Percentiles rank a stretch among this genome's conserved stretches.
Conservation (phyloP, 2,797 vertebrate species). For the Myotis findleyi region DNA sequence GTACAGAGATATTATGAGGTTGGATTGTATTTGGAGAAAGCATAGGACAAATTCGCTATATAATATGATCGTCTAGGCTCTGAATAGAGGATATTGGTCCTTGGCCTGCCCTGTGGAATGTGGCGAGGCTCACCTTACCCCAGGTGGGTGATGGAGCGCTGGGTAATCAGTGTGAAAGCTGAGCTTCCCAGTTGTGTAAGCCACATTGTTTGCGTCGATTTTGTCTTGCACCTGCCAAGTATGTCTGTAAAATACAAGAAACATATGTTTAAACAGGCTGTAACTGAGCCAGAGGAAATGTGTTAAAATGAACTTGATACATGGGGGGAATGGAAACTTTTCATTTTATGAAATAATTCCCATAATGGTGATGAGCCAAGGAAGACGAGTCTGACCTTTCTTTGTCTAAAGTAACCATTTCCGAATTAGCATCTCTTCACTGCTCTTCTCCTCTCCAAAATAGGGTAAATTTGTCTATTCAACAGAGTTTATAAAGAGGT, state of each 20-base stretch:
- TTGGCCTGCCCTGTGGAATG: slow-evolving; percentile 45
- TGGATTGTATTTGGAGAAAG: slow-evolving; percentile 29
- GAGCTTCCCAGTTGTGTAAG: slow-evolving; percentile 94
- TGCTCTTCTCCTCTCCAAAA: not conserved
- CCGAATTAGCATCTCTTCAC: not conserved
- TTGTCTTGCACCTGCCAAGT: slow-evolving; percentile 99
- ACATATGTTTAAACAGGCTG: slow-evolving; percentile 70
- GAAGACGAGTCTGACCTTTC: not conserved
- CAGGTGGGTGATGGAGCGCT: slow-evolving; percentile 94
- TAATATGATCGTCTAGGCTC: not conserved
- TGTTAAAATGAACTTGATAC: slow-evolving; percentile 57
- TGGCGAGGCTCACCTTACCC: slow-evolving; percentile 89
- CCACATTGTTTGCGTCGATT: slow-evolving; percentile 94
- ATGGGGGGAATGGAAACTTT: slow-evolving; percentile 8
- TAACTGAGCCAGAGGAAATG: slow-evolving; percentile 9
- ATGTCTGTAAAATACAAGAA: slow-evolving; percentile 88
- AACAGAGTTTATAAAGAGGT: slow-evolving; percentile 21
- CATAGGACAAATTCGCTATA: not conserved
- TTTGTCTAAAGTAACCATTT: slow-evolving; percentile 33
- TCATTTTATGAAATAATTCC: slow-evolving; percentile 54
- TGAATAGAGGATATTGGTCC: not conserved
- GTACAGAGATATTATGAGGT: not conserved
- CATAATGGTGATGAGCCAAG: slow-evolving; percentile 2
- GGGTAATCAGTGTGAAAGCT: slow-evolving; percentile 97
- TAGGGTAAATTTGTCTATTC: not conserved